phyloP scores from a whole-genome alignment of 2,113 vertebrate genomes.

The Daboia siamensis region DNA sequence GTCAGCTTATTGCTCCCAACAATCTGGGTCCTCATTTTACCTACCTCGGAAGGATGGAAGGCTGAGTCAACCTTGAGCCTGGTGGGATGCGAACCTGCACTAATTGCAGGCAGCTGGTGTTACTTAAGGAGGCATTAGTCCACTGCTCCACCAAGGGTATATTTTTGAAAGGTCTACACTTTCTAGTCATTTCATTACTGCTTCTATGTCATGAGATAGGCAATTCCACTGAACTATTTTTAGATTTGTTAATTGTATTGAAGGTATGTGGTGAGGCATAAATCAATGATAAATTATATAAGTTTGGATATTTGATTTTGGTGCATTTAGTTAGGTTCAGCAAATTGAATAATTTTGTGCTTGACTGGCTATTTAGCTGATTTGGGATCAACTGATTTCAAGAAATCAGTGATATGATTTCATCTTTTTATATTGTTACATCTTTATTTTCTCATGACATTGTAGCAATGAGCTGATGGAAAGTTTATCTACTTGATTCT shows the following conservation, averaged over 20 bases:
- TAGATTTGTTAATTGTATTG: background rate
- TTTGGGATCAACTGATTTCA: background rate
- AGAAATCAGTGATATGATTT: background rate
- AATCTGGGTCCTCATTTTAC: too few species aligned
- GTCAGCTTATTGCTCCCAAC: too few species aligned
- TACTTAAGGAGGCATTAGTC: too few species aligned
- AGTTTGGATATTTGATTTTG: background rate
- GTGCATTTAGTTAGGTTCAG: background rate
- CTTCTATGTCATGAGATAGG: background rate
- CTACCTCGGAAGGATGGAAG: too few species aligned
- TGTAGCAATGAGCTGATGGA: background rate
- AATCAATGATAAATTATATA: background rate
- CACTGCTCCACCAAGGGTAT: too few species aligned
- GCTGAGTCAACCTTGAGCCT: too few species aligned
- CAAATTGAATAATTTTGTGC: background rate
- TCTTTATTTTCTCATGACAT: background rate
- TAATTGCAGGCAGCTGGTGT: too few species aligned
- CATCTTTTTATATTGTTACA: background rate
- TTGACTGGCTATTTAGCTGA: background rate
- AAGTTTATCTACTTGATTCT: background rate
- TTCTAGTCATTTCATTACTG: background rate
- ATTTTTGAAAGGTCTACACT: background rate
- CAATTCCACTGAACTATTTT: background rate
- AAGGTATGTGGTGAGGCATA: background rate
- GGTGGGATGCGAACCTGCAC: too few species aligned